Evolutionary conservation across 2,888 invertebrate genomes (phyloP).

Genomic region (Labia minor): DNA sequence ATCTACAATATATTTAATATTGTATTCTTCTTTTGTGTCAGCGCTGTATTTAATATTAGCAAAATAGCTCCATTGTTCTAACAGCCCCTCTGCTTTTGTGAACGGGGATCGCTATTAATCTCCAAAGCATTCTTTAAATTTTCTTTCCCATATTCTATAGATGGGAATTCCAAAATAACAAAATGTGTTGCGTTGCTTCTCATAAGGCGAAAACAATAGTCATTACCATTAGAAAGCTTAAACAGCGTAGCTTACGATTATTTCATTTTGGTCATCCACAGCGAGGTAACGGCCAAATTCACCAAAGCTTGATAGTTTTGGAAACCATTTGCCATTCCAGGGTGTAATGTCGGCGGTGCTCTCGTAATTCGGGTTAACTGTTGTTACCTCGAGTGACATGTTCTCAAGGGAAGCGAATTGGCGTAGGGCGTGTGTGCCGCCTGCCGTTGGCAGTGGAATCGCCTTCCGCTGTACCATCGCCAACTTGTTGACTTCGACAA

Average conservation of each 20-base stretch:
- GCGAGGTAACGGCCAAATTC: not conserved
- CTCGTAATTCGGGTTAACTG: not conserved
- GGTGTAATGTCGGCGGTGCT: not conserved
- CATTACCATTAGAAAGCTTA: constrained; percentile 7
- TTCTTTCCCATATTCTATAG: not conserved
- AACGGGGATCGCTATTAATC: not conserved
- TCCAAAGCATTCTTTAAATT: constrained; percentile 1
- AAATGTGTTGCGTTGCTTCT: constrained; percentile 8
- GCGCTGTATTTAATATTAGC: not conserved
- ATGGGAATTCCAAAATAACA: not conserved
- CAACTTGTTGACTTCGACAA: not conserved
- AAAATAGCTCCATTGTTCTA: not conserved
- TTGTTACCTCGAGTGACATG: not conserved
- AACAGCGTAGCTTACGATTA: not conserved
- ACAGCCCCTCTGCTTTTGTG: not conserved
- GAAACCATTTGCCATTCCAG: not conserved
- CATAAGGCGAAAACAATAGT: not conserved
- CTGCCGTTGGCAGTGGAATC: not conserved
- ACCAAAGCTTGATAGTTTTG: not conserved
- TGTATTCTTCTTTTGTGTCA: not conserved
- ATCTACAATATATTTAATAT: not conserved
- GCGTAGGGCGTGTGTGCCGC: not conserved
- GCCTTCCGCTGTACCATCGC: not conserved
- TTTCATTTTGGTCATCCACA: not conserved
- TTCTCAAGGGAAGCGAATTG: not conserved